phyloP scores from a whole-genome alignment of 1,140 invertebrate species.

The Diorhabda sublineata region DNA sequence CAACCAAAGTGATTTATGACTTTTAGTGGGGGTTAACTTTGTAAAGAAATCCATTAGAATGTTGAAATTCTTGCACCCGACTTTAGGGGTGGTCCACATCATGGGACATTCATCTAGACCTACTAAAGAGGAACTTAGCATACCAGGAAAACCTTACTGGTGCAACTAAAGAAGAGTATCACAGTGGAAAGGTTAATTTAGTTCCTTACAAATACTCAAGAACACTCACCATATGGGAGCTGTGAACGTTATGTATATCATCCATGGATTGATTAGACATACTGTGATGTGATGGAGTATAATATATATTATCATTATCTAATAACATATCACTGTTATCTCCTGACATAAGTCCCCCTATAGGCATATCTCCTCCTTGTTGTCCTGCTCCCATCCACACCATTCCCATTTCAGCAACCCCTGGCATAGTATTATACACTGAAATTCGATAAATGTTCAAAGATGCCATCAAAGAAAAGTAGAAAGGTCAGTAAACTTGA shows the following conservation, averaged over 20 bases:
- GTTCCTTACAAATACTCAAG: too few species aligned
- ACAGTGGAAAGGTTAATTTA: too few species aligned
- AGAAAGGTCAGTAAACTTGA: too few species aligned
- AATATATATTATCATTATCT: conserved; percentile 57
- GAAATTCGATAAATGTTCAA: conserved; percentile 4
- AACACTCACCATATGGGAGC: conserved; percentile 51
- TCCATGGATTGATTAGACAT: conserved; percentile 54
- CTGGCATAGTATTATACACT: conserved; percentile 51
- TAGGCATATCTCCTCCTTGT: conserved; percentile 51
- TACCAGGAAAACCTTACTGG: too few species aligned
- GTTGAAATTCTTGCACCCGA: too few species aligned
- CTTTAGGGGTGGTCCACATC: too few species aligned
- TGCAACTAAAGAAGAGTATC: too few species aligned
- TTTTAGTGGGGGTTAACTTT: too few species aligned
- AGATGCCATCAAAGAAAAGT: neutral
- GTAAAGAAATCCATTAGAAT: too few species aligned
- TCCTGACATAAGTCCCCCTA: conserved; percentile 39
- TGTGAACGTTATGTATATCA: conserved; percentile 55
- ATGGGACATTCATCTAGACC: too few species aligned
- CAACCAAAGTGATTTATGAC: too few species aligned
- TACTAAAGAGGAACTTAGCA: too few species aligned
- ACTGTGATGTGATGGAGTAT: conserved; percentile 50
- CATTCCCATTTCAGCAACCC: conserved; percentile 62
- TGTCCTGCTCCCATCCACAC: conserved; percentile 68
- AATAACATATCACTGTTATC: conserved; percentile 48